phyloP scores from a whole-genome alignment of 2,113 vertebrate species.

The Anseranas semipalmata region DNA sequence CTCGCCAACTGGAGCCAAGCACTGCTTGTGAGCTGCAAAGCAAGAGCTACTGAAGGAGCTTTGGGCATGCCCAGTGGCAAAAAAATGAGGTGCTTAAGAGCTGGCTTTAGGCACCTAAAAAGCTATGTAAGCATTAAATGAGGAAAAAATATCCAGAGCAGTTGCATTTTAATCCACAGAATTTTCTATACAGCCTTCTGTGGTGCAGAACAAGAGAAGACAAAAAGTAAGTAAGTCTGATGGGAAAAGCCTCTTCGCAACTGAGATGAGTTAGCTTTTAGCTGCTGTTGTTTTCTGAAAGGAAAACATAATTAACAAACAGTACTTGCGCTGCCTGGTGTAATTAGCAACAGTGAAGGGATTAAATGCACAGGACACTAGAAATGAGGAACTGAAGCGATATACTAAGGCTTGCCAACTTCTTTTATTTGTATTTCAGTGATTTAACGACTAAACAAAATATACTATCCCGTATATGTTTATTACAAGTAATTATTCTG shows the following conservation, averaged over 20 bases:
- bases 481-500: background rate
- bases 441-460: background rate
- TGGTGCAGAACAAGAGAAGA: background rate
- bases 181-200: background rate
- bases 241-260: background rate
- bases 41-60: background rate
- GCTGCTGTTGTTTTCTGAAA: background rate
- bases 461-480: background rate
- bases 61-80: background rate
- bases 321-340: background rate
- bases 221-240: background rate
- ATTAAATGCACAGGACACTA: background rate
- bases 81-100: background rate
- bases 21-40: background rate
- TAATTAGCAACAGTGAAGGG: background rate
- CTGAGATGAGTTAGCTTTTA: background rate
- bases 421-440: background rate
- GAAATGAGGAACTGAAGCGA: background rate
- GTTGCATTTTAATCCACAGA: background rate
- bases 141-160: background rate
- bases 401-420: background rate
- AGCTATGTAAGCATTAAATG: background rate
- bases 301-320: background rate
- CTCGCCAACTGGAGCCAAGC: accelerated
- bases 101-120: background rate